Evolutionary conservation across 1,140 invertebrate genomes (phyloP).

Genomic region (Lepidurus packardi): DNA sequence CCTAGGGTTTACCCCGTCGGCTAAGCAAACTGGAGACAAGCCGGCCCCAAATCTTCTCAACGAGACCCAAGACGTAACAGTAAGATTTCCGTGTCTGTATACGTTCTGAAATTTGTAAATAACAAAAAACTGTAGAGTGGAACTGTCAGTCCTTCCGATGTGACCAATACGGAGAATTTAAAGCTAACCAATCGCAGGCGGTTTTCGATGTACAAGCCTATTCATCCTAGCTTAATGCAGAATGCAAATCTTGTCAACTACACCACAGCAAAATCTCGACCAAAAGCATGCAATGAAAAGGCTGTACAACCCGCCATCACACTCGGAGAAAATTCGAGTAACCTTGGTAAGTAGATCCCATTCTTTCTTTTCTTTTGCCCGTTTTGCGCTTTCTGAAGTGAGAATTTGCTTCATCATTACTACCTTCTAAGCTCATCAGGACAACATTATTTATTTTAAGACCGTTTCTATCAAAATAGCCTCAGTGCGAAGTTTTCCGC

Average conservation of each 20-base stretch:
- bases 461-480: too few relatives aligned
- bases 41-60: neutral
- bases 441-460: too few relatives aligned
- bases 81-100: neutral
- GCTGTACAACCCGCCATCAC: too few relatives aligned
- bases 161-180: neutral
- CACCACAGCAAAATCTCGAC: too few relatives aligned
- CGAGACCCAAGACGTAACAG: neutral
- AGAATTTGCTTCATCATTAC: too few relatives aligned
- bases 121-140: neutral
- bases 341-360: too few relatives aligned
- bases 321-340: too few relatives aligned
- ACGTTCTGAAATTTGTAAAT: neutral
- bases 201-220: neutral
- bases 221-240: neutral
- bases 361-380: too few relatives aligned
- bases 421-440: too few relatives aligned
- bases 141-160: neutral
- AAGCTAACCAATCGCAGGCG: neutral
- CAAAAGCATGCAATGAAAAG: too few relatives aligned
- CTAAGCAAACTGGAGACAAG: neutral
- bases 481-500: too few relatives aligned
- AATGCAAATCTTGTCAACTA: neutral
- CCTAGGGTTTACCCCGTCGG: neutral
- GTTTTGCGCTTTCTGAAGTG: too few relatives aligned